A percentile compares a stretch with the other conserved stretches of the same genome.
Conservation (phyloP, 1,140 invertebrate genomes). For the Anthonomus grandis region DNA sequence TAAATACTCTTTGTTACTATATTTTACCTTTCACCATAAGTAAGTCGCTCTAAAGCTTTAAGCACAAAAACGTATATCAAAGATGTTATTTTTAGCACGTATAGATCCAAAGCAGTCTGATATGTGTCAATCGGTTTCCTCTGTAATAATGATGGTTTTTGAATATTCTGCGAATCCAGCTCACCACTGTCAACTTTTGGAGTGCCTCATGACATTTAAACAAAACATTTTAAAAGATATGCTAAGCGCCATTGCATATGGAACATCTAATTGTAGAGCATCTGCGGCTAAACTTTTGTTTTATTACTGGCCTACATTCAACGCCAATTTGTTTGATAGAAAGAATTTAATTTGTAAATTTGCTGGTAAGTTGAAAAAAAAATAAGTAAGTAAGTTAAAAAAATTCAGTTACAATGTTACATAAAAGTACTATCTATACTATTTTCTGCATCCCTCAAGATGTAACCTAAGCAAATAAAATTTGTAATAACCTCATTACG, state of each 20-base stretch:
- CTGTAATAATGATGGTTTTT: conserved; percentile 96
- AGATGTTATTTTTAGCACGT: conserved; percentile 54
- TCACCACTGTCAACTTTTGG: conserved; percentile 90
- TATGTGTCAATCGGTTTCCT: conserved; percentile 87
- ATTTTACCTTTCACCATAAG: conserved; percentile 95
- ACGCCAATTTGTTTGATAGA: conserved; percentile 88
- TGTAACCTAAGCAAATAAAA: no score
- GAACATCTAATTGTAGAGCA: conserved; percentile 83
- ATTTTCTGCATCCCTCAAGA: no score
- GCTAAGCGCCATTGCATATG: conserved; percentile 94
- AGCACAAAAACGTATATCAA: conserved; percentile 4
- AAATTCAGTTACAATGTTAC: no score
- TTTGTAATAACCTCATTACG: no score
- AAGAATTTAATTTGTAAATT: conserved; percentile 86
- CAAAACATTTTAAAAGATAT: conserved; percentile 87
- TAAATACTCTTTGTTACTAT: conserved; percentile 94
- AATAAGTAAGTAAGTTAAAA: no score
- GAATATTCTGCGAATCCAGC: conserved; percentile 91
- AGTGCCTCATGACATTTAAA: conserved; percentile 92
- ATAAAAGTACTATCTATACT: no score
- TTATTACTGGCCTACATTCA: conserved; percentile 99
- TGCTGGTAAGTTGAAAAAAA: conserved; percentile 70
- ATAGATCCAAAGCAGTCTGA: conserved; percentile 74
- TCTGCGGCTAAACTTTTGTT: conserved; percentile 96
- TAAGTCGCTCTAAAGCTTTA: conserved; percentile 55